These are phyloP conservation scores for Clavelina lepadiformis DNA, from an alignment of 23 tunicate species.

Conservation along the genomic window DNA sequence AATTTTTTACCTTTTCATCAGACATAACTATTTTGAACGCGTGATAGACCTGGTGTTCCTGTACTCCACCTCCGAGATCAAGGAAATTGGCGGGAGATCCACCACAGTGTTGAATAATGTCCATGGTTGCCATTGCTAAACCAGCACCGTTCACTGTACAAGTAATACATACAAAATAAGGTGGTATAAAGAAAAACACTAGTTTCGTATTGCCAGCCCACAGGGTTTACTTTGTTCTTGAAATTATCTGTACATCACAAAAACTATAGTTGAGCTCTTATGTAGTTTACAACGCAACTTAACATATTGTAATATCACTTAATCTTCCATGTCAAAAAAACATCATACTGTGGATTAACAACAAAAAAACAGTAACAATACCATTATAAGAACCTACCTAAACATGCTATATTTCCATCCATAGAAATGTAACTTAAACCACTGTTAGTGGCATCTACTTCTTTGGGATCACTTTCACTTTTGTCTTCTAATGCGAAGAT, in stretches of 20 bases:
- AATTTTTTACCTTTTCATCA: constrained; percentile 45
- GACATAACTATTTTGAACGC: constrained; percentile 83
- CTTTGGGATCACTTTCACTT: constrained; percentile 80
- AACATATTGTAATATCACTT: no score
- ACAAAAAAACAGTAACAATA: not conserved
- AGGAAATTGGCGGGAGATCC: constrained; percentile 96
- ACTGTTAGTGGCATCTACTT: constrained; percentile 78
- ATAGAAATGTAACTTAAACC: constrained; percentile 85
- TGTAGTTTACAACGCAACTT: no score
- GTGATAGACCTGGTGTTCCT: constrained; percentile 90
- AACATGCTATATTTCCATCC: constrained; percentile 98
- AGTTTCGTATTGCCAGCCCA: no score
- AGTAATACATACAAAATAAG: no score
- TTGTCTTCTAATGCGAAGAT: constrained; percentile 92
- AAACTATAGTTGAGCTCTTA: no score
- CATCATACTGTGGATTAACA: not conserved
- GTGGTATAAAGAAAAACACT: no score
- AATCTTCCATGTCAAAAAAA: no score
- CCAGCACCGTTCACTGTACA: constrained; percentile 95
- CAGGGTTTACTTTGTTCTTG: no score
- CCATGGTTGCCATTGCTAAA: constrained; percentile 99
- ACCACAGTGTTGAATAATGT: constrained; percentile 84
- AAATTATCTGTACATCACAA: no score
- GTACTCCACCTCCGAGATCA: constrained; percentile 96
- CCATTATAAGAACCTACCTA: constrained; percentile 33